phyloP scores from a whole-genome alignment of 2,113 vertebrate species.

The Setophaga petechia region DNA sequence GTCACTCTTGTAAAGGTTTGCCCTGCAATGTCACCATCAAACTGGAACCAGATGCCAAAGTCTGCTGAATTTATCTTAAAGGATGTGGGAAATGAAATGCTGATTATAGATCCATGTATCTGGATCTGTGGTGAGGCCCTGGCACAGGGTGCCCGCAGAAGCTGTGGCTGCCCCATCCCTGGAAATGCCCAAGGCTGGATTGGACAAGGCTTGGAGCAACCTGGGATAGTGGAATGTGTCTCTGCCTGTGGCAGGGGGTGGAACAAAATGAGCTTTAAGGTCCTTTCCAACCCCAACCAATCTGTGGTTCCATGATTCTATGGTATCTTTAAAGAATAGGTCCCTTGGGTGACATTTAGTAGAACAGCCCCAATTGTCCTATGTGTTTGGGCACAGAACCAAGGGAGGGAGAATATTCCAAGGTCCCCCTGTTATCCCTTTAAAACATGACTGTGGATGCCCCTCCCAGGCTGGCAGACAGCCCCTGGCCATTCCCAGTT shows the following conservation, averaged over 20 bases:
- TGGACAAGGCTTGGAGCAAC: neutral
- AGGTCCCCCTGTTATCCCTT: neutral
- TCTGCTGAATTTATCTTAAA: constrained; percentile 80
- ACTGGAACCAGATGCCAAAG: constrained; percentile 76
- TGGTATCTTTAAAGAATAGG: constrained; percentile 61
- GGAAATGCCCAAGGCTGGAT: neutral
- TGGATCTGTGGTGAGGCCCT: neutral
- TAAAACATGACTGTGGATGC: neutral
- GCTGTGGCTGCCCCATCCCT: neutral
- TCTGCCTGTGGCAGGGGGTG: neutral
- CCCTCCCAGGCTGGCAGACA: neutral
- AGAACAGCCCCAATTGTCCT: constrained; percentile 65
- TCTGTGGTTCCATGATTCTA: neutral
- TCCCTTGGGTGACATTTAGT: constrained; percentile 43
- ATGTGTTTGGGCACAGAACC: neutral
- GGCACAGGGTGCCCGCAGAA: neutral
- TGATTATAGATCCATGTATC: constrained; percentile 70
- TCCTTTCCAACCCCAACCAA: neutral
- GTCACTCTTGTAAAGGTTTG: neutral
- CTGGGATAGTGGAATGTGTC: neutral
- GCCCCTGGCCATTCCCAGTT: fast-evolving
- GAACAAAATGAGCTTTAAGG: neutral
- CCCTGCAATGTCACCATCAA: constrained; percentile 74
- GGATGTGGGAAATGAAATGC: constrained; percentile 67
- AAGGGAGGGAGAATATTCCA: neutral